Conservation (phyloP, 2,797 vertebrate genomes). For the Crocodylus rhombifer region DNA sequence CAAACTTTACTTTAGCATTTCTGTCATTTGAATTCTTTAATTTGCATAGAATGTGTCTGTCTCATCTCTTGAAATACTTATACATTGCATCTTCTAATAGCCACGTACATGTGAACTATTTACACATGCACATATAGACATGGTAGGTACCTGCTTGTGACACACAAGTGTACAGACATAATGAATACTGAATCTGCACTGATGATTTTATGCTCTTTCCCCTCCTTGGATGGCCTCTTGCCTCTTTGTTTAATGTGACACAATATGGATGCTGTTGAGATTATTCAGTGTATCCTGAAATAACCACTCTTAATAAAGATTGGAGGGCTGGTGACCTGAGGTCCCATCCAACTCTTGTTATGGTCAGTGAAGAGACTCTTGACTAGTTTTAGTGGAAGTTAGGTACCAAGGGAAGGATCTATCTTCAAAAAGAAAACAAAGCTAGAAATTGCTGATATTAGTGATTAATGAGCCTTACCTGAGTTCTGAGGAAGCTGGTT, state of each 20-base stretch:
- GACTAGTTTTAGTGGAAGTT: not conserved
- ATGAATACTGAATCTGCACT: not conserved
- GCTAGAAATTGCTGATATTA: not conserved
- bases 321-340: not conserved
- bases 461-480: not conserved
- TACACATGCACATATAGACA: fast-evolving
- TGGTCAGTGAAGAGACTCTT: not conserved
- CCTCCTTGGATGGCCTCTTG: not conserved
- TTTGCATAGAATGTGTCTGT: not conserved
- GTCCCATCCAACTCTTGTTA: not conserved
- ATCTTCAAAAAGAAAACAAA: not conserved
- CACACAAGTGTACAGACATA: not conserved
- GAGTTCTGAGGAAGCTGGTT: not conserved
- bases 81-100: no score
- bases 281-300: not conserved
- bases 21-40: not conserved
- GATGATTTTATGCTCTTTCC: not conserved
- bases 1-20: not conserved
- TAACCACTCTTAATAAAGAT: not conserved
- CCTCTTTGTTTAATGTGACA: not conserved
- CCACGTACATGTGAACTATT: not conserved
- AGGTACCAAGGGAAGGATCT: not conserved
- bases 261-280: not conserved
- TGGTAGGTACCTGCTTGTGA: not conserved
- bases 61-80: no score